phyloP scores from a whole-genome alignment of 1,140 invertebrate genomes.

The Helicoverpa zea region DNA sequence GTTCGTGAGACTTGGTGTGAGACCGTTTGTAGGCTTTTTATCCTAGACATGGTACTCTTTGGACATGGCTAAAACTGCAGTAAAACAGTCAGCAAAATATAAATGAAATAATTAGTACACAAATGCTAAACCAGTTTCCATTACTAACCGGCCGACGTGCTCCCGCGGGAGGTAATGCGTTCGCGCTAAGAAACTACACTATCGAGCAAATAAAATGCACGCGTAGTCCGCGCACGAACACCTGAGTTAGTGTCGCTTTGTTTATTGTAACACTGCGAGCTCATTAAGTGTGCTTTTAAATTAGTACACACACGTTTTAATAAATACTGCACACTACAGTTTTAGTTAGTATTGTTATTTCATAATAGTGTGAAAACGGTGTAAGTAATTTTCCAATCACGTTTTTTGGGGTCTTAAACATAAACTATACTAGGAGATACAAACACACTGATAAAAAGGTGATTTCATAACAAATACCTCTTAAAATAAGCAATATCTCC shows the following conservation, averaged over 20 bases:
- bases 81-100: background rate
- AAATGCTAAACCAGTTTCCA: background rate
- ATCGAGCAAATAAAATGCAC: conserved; percentile 46
- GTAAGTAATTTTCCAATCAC: too few species aligned
- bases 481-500: background rate
- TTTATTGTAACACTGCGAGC: conserved; percentile 50
- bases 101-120: background rate
- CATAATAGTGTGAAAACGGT: too few species aligned
- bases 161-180: conserved; percentile 33
- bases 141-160: conserved; percentile 23
- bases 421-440: too few species aligned
- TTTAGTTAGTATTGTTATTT: background rate
- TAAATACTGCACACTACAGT: too few species aligned
- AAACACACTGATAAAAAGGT: background rate
- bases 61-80: too few species aligned
- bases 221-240: conserved; percentile 61
- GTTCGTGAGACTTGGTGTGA: too few species aligned
- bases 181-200: conserved; percentile 46
- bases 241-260: conserved; percentile 63
- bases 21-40: too few species aligned
- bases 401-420: too few species aligned
- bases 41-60: too few species aligned
- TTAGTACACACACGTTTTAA: background rate
- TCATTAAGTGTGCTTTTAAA: conserved; percentile 4
- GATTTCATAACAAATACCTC: too few species aligned